Evolutionary conservation across 2,888 invertebrate genomes (phyloP), one percentile per base, ranked within the genome.

Genomic region (Thera britannica): DNA sequence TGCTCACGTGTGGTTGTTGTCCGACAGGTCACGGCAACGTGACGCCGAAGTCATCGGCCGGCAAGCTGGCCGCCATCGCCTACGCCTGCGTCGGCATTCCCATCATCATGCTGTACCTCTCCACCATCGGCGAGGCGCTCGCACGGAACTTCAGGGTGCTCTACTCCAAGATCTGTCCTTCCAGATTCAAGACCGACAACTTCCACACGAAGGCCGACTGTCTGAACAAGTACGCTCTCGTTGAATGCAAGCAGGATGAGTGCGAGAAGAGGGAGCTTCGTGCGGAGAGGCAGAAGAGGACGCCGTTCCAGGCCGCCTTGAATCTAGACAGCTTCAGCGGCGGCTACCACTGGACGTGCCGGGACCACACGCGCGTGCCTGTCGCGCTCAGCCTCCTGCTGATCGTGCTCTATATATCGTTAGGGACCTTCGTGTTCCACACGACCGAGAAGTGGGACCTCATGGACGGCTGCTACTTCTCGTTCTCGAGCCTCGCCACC

Each of bases 401-500:
- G 55, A 96, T 99, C 80, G 94, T 97, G 58, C 95, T 96, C 75
- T 99, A 99, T 89, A 96, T 99, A 79, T 96, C 97, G 68, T 96
- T 97, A 48, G 99, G 99, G 11, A 97, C 98, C 0, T 94, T 97
- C 69, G 94, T 99, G 74, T 99, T 99, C 89, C 96, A 97, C 71
- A 95, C 97, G 63, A 96, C 98, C 84, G 99, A 99, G 87, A 96
- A 96, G 76, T 99, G 99, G 99, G 96, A 96, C 70, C 95, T 97
- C 52, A 94, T 98, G 62, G 98, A 98, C 82, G 98, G 98, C 46
- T 95, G 96, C 71, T 97, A 96, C 85, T 97, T 97, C 84, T 97
- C 97, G 78, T 97, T 97, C 87, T 96, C 97, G 23, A 96, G 96
- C 70, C 91, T 96, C 72, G 97, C 97, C 36, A 97, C 97, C 9